Evolutionary conservation across 2,797 vertebrate genomes (phyloP).

Genomic region (Acipenser transmontanus): DNA sequence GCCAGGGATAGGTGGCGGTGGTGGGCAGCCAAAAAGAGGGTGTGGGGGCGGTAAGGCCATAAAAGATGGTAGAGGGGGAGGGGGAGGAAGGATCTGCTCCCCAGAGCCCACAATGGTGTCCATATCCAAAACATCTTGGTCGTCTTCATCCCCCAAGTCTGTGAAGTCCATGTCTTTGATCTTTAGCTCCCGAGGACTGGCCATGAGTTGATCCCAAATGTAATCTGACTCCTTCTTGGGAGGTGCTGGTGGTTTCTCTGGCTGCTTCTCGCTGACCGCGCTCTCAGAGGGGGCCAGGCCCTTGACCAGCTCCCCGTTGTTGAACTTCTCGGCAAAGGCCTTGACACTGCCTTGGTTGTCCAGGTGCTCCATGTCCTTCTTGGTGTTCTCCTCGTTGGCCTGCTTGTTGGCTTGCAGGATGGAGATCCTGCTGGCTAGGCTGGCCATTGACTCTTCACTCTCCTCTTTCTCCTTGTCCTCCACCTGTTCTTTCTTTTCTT

Average conservation of each 20-base stretch:
- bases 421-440: conserved; percentile 79
- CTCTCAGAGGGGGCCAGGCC: conserved; percentile 52
- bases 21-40: conserved; percentile 71
- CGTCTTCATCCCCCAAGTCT: conserved; percentile 86
- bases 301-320: conserved; percentile 72
- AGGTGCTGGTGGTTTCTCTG: conserved; percentile 53
- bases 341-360: conserved; percentile 86
- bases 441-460: conserved; percentile 65
- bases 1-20: conserved; percentile 73
- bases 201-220: conserved; percentile 97
- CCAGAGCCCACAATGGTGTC: conserved; percentile 63
- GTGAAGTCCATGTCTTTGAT: conserved; percentile 98
- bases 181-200: conserved; percentile 80
- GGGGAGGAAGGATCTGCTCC: conserved; percentile 64
- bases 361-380: conserved; percentile 74
- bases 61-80: conserved; percentile 67
- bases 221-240: conserved; percentile 90
- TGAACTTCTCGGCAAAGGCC: conserved; percentile 81
- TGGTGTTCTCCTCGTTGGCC: conserved; percentile 71
- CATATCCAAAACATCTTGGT: conserved; percentile 80
- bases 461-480: conserved; percentile 54
- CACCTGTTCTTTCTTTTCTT: conserved; percentile 58
- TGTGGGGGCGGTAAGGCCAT: conserved; percentile 77
- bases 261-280: conserved; percentile 61
- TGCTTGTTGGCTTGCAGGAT: conserved; percentile 78